Percentiles rank a stretch among this genome's conserved stretches.
Conservation (phyloP, 2,797 vertebrate genomes). For the Naso thynnoides region DNA sequence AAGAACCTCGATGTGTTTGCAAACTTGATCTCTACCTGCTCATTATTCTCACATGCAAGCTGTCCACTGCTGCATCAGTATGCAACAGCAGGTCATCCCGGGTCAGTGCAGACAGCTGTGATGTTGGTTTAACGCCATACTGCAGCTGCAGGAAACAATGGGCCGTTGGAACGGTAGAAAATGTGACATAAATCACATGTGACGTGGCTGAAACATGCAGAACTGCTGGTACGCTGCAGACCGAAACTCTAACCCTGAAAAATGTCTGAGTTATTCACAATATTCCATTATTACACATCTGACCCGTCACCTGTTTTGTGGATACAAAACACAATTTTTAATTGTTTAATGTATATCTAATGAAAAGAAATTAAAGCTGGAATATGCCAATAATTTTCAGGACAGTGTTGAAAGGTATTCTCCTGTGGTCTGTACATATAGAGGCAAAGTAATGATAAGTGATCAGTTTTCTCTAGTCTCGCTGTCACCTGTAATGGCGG, state of each 20-base stretch:
- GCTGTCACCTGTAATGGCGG: background rate
- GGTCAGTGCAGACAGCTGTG: background rate
- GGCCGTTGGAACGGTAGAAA: background rate
- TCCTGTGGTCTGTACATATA: background rate
- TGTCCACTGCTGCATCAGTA: background rate
- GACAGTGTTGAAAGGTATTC: background rate
- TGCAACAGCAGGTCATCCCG: background rate
- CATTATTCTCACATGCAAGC: background rate
- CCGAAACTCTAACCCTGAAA: background rate
- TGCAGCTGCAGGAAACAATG: background rate
- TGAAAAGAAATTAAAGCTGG: conserved; percentile 12
- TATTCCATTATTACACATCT: background rate
- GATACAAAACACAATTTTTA: background rate
- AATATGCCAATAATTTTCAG: background rate
- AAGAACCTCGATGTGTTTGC: background rate
- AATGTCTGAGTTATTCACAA: conserved; percentile 2
- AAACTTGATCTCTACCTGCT: background rate
- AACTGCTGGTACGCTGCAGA: background rate
- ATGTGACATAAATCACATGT: background rate
- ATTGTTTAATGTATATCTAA: background rate
- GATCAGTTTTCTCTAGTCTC: background rate
- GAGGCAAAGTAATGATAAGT: background rate
- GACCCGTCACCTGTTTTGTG: too few relatives aligned
- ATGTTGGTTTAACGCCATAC: background rate
- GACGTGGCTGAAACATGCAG: background rate